A percentile compares a stretch with the other conserved stretches of the same genome.
These are phyloP conservation scores for Cactoblastis cactorum DNA, from an alignment of 2,888 invertebrate genomes.

Conservation along the genomic window DNA sequence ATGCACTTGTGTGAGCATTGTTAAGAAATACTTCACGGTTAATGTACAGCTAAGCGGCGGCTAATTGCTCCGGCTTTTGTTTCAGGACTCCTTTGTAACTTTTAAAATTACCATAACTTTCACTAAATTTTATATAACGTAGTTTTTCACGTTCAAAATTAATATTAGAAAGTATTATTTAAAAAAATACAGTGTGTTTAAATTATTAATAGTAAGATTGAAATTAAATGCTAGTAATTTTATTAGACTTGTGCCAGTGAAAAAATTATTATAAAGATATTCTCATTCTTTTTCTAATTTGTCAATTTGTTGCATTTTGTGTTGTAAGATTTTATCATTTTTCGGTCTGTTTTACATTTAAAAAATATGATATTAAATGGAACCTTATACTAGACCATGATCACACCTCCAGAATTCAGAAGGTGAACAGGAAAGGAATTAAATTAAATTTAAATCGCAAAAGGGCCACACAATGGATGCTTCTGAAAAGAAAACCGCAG, in stretches of 20 bases:
- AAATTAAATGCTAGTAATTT: too few species aligned
- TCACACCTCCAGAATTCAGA: slow-evolving; percentile 28
- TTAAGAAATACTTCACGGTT: slow-evolving; percentile 47
- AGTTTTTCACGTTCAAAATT: too few species aligned
- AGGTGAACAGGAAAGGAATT: slow-evolving; percentile 48
- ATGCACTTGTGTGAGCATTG: slow-evolving; percentile 27
- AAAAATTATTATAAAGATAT: too few species aligned
- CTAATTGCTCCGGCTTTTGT: slow-evolving; percentile 44
- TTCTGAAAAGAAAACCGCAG: slow-evolving; percentile 38
- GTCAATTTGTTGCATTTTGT: too few species aligned
- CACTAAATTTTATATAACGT: background rate
- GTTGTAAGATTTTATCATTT: too few species aligned
- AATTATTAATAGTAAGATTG: too few species aligned
- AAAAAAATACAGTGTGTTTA: too few species aligned
- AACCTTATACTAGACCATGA: slow-evolving; percentile 22
- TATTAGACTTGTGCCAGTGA: too few species aligned
- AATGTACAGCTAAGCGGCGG: slow-evolving; percentile 51
- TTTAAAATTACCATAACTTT: background rate
- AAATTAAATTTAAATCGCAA: slow-evolving; percentile 62
- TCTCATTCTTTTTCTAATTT: too few species aligned
- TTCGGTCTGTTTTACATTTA: too few species aligned
- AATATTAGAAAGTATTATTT: too few species aligned
- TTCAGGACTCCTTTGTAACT: background rate
- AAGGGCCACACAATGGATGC: slow-evolving; percentile 56
- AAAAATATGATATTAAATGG: too few species aligned